phyloP scores from a whole-genome alignment of 2,888 invertebrate species.

The Lamellibrachia columna region DNA sequence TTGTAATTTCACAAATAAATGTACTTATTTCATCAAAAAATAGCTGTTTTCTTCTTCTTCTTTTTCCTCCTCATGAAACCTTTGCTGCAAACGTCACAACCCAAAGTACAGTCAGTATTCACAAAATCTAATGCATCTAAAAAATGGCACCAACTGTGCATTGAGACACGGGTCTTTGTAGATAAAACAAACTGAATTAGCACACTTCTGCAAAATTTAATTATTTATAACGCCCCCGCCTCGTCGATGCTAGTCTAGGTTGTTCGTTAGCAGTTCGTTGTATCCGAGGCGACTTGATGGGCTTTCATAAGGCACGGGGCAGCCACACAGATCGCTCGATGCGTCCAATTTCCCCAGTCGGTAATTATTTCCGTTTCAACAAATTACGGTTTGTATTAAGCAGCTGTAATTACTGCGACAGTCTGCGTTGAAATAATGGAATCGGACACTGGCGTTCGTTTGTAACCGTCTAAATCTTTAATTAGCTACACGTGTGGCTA shows the following conservation, averaged over 20 bases:
- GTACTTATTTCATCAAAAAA: no score
- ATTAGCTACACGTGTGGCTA: no score
- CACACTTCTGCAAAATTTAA: not conserved
- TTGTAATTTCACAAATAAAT: no score
- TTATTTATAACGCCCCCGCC: not conserved
- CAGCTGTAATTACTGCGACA: not conserved
- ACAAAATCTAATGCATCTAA: not conserved
- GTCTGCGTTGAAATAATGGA: not conserved
- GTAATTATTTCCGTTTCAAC: not conserved
- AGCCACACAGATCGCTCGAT: not conserved
- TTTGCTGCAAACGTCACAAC: not conserved
- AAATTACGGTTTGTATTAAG: not conserved
- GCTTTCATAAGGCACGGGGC: not conserved
- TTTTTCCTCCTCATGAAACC: no score
- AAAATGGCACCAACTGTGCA: not conserved
- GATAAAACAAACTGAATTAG: not conserved
- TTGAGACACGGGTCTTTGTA: not conserved
- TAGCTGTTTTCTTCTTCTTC: no score
- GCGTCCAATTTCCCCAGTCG: not conserved
- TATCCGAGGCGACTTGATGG: not conserved
- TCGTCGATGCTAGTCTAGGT: not conserved
- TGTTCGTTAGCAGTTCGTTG: not conserved
- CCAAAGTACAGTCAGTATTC: no score
- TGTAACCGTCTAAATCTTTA: no score
- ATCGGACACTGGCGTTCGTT: not conserved